phyloP scores from a whole-genome alignment of 2,888 invertebrate species.

The Athalia cordata region DNA sequence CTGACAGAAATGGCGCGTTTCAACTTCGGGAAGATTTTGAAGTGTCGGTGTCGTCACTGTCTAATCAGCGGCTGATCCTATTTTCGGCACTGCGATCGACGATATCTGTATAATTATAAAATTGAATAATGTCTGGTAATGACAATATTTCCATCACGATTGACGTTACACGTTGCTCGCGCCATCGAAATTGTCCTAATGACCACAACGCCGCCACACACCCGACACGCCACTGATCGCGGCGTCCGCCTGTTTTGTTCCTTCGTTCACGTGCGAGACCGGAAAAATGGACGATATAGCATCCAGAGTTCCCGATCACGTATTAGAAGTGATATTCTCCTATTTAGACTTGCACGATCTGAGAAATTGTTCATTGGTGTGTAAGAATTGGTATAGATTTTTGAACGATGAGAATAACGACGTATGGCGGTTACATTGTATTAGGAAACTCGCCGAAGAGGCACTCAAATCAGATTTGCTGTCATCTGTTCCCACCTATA shows the following conservation, averaged over 20 bases:
- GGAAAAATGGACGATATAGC: constrained; percentile 78
- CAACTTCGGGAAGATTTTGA: too few relatives aligned
- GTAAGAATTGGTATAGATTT: constrained; percentile 94
- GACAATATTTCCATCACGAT: too few relatives aligned
- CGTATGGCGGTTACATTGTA: constrained; percentile 94
- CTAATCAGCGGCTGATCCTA: too few relatives aligned
- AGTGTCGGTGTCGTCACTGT: too few relatives aligned
- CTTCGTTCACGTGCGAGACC: constrained; percentile 52
- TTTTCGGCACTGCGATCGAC: too few relatives aligned
- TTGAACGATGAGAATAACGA: constrained; percentile 93
- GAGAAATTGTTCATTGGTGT: constrained; percentile 92
- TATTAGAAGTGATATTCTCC: constrained; percentile 93
- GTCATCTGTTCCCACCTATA: constrained; percentile 91
- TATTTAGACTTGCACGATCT: constrained; percentile 92
- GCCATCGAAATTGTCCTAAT: too few relatives aligned
- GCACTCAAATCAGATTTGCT: constrained; percentile 93
- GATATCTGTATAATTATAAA: too few relatives aligned
- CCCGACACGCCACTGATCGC: constrained; percentile 2
- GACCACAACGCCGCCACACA: background rate
- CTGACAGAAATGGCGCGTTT: too few relatives aligned
- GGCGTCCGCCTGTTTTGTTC: constrained; percentile 33
- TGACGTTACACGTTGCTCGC: too few relatives aligned
- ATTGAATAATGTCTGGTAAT: too few relatives aligned
- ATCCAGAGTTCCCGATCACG: constrained; percentile 84
- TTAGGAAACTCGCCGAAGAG: constrained; percentile 89